phyloP scores from a whole-genome alignment of 2,113 vertebrate genomes.

The Corythaixoides concolor region DNA sequence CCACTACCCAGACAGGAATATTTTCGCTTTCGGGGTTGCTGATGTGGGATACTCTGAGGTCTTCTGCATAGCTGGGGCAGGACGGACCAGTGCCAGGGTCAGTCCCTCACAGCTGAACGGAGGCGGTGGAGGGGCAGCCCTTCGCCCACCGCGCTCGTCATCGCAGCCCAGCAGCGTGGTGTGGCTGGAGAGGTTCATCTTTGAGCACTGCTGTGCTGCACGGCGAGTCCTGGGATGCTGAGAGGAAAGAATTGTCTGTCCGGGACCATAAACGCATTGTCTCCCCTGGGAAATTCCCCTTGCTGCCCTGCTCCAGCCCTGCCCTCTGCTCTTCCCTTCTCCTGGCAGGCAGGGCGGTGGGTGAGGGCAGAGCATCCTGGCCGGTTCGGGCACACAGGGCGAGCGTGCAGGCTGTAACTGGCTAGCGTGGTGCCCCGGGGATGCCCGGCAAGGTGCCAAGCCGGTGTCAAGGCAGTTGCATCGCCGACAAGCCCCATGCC shows the following conservation, averaged over 20 bases:
- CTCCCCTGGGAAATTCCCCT: background rate
- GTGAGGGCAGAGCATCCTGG: background rate
- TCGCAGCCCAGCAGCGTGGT: background rate
- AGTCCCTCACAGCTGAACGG: rapidly evolving
- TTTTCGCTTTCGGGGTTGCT: background rate
- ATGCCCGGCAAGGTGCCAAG: rapidly evolving
- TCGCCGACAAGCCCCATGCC: background rate
- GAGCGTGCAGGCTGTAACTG: background rate
- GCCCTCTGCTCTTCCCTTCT: background rate
- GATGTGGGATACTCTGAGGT: background rate
- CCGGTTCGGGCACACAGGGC: rapidly evolving
- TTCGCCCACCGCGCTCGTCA: rapidly evolving
- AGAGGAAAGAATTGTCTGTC: background rate
- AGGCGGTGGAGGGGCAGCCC: background rate
- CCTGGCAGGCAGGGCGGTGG: background rate
- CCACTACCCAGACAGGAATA: background rate
- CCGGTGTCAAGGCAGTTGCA: rapidly evolving
- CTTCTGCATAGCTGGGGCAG: background rate
- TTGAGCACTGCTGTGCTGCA: rapidly evolving
- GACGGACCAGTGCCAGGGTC: rapidly evolving
- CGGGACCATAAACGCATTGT: background rate
- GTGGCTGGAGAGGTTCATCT: background rate
- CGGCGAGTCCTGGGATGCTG: rapidly evolving
- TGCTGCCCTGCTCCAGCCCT: background rate
- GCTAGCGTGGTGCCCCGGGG: background rate